These are phyloP conservation scores for Rhinogobio ventralis DNA, from an alignment of 2,797 vertebrate genomes.

Conservation along the genomic window DNA sequence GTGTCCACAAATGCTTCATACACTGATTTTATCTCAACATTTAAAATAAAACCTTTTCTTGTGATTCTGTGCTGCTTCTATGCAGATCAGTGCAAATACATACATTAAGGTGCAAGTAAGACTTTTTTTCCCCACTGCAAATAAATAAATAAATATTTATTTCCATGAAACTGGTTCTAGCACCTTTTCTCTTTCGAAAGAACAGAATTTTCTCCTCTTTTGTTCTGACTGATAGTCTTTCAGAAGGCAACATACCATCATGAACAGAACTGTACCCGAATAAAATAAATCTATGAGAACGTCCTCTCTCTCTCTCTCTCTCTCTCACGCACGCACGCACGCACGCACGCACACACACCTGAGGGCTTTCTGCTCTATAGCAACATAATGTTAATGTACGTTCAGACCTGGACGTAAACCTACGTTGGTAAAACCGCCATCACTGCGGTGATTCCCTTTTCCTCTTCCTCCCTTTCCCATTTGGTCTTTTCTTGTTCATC, in stretches of 20 bases:
- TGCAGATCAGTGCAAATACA: background rate
- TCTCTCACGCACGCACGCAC: background rate
- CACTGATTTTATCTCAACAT: background rate
- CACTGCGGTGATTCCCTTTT: too few species aligned
- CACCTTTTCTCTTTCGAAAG: slow-evolving; percentile 59
- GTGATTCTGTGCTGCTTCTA: background rate
- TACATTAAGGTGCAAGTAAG: background rate
- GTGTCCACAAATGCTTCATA: background rate
- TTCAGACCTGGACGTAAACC: background rate
- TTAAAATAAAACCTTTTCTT: background rate
- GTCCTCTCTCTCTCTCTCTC: background rate
- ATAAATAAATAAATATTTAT: slow-evolving; percentile 43
- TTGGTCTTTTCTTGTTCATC: too few species aligned
- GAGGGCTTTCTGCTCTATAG: background rate
- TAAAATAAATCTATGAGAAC: slow-evolving; percentile 3
- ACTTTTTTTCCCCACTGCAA: background rate
- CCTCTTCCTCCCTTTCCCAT: background rate
- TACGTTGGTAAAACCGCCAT: background rate
- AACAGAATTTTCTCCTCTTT: slow-evolving; percentile 40
- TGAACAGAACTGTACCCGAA: background rate
- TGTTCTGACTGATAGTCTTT: background rate
- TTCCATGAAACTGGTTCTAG: slow-evolving; percentile 21
- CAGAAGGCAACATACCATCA: slow-evolving; percentile 49
- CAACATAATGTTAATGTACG: background rate
- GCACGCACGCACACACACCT: background rate